These are phyloP conservation scores for Chrysolophus pictus DNA, from an alignment of 2,797 vertebrate genomes.

Conservation along the genomic window DNA sequence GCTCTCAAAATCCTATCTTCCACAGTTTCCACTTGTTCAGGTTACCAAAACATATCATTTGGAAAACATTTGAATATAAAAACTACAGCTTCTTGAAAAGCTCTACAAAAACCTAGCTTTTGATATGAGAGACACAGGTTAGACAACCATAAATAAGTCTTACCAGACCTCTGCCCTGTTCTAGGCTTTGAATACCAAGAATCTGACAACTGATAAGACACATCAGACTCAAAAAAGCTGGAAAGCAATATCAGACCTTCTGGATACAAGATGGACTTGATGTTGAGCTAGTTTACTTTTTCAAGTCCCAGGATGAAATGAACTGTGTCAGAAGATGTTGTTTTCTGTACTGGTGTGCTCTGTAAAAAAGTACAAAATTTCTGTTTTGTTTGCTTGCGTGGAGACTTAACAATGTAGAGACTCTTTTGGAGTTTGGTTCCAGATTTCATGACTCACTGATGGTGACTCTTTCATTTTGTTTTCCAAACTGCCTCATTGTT, in stretches of 20 bases:
- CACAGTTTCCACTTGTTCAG: neutral
- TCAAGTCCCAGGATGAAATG: accelerated
- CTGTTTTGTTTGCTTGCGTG: neutral
- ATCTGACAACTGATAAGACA: neutral
- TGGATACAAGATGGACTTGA: neutral
- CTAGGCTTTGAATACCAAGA: neutral
- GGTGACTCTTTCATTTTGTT: neutral
- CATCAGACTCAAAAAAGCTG: neutral
- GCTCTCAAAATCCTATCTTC: neutral
- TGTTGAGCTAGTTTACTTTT: neutral
- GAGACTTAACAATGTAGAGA: accelerated
- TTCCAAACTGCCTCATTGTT: conserved; percentile 47
- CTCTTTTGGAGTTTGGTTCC: neutral
- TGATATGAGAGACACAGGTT: neutral
- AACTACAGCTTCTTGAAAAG: neutral
- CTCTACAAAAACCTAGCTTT: neutral
- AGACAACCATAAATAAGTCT: neutral
- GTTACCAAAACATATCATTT: neutral
- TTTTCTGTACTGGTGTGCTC: neutral
- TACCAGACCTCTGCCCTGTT: neutral
- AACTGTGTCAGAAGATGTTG: neutral
- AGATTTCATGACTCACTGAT: conserved; percentile 39
- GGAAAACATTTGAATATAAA: neutral
- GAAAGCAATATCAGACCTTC: neutral
- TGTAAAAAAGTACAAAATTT: neutral